Conservation (phyloP, 2,888 invertebrate genomes). For the Apodemia zela region DNA sequence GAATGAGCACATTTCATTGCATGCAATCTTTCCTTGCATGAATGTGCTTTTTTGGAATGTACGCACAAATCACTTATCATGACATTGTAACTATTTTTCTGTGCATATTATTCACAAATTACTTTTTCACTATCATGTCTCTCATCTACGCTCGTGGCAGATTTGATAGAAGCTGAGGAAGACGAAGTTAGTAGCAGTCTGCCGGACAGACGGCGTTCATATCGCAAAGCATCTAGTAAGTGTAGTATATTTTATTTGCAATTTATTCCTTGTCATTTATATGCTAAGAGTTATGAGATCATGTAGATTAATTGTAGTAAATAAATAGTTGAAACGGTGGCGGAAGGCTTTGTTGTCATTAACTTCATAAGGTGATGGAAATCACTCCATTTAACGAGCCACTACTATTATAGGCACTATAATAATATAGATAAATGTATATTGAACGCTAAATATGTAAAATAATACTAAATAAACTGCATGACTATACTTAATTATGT, state of each 20-base stretch:
- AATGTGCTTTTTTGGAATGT: slow-evolving; percentile 47
- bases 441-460: not conserved
- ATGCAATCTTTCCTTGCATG: slow-evolving; percentile 56
- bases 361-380: slow-evolving; percentile 16
- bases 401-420: slow-evolving; percentile 31
- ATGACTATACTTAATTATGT: not conserved
- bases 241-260: slow-evolving; percentile 33
- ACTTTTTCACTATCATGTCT: slow-evolving; percentile 48
- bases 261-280: not conserved
- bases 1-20: slow-evolving; percentile 38
- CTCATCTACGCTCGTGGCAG: slow-evolving; percentile 57
- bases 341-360: slow-evolving; percentile 17
- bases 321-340: slow-evolving; percentile 23
- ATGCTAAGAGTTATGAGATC: not conserved
- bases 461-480: slow-evolving; percentile 3
- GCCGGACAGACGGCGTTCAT: slow-evolving; percentile 64
- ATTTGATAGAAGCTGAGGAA: slow-evolving; percentile 81
- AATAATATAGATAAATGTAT: not conserved
- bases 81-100: slow-evolving; percentile 33
- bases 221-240: slow-evolving; percentile 82
- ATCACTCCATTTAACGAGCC: slow-evolving; percentile 18
- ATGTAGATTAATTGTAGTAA: slow-evolving; percentile 18
- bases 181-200: slow-evolving; percentile 74
- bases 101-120: slow-evolving; percentile 39
- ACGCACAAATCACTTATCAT: slow-evolving; percentile 42